phyloP scores from a whole-genome alignment of 1,140 invertebrate species.

The Brachystomella parvula region DNA sequence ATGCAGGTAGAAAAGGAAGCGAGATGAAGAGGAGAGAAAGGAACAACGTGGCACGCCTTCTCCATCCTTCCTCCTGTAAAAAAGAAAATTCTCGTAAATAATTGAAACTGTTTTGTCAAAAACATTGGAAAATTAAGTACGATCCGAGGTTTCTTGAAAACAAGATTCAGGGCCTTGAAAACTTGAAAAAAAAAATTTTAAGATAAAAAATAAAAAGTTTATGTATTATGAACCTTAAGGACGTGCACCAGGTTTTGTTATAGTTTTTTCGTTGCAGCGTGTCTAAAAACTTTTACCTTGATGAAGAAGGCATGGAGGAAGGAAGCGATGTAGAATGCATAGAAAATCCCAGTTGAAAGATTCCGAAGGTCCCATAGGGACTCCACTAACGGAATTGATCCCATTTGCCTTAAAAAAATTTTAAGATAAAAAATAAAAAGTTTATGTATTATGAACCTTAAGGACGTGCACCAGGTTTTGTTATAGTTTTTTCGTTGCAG shows the following conservation, averaged over 20 bases:
- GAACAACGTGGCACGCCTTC: constrained; percentile 12
- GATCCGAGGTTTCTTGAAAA: neutral
- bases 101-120: neutral
- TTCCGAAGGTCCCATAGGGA: constrained; percentile 61
- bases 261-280: neutral
- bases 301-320: constrained; percentile 36
- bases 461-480: too few relatives aligned
- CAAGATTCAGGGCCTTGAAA: neutral
- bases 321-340: constrained; percentile 48
- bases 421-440: neutral
- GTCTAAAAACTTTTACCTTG: constrained; percentile 7
- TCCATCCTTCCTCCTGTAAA: neutral
- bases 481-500: neutral
- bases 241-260: too few relatives aligned
- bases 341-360: constrained; percentile 59
- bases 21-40: constrained; percentile 32
- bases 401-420: constrained; percentile 68
- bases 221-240: neutral
- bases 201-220: neutral
- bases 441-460: neutral
- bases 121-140: neutral
- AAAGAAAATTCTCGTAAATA: neutral
- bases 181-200: neutral
- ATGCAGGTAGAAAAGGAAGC: constrained; percentile 75
- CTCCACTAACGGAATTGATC: constrained; percentile 66